Conservation (phyloP, 2,797 vertebrate genomes). For the Sebastes matsubarae region DNA sequence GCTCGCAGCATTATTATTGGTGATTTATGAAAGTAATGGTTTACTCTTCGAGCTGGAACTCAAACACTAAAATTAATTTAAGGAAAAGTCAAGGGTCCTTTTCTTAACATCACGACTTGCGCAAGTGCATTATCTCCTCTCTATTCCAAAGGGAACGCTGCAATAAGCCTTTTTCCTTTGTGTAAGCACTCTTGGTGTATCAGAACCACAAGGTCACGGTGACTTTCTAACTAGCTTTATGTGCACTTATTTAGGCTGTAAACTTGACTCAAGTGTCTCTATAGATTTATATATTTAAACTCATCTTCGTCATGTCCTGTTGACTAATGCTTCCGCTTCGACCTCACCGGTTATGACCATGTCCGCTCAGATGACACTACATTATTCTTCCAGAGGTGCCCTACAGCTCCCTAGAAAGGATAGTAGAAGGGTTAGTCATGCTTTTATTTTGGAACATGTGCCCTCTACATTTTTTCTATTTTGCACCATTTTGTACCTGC, state of each 20-base stretch:
- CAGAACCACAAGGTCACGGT: slow-evolving; percentile 21
- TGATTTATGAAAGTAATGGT: slow-evolving; percentile 11
- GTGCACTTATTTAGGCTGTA: slow-evolving; percentile 10
- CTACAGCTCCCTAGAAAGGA: background rate
- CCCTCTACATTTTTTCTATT: background rate
- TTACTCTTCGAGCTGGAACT: background rate
- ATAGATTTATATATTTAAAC: background rate
- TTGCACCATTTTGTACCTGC: background rate
- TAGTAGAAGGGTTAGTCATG: background rate
- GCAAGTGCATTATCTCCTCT: background rate
- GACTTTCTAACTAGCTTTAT: background rate
- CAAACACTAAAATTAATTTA: slow-evolving; percentile 9
- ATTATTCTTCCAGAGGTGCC: background rate
- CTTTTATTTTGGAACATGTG: slow-evolving; percentile 1
- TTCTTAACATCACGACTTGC: background rate
- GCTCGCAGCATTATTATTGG: background rate
- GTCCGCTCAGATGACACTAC: background rate
- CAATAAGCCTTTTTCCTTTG: background rate
- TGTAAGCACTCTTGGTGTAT: background rate
- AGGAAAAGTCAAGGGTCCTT: background rate
- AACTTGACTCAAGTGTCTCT: background rate
- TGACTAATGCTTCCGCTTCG: background rate
- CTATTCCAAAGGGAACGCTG: background rate
- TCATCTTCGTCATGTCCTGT: background rate
- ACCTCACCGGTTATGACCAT: background rate